Percentiles rank a stretch among this genome's conserved stretches.
Conservation (phyloP, 2,113 vertebrate species). For the Pagrus major region DNA sequence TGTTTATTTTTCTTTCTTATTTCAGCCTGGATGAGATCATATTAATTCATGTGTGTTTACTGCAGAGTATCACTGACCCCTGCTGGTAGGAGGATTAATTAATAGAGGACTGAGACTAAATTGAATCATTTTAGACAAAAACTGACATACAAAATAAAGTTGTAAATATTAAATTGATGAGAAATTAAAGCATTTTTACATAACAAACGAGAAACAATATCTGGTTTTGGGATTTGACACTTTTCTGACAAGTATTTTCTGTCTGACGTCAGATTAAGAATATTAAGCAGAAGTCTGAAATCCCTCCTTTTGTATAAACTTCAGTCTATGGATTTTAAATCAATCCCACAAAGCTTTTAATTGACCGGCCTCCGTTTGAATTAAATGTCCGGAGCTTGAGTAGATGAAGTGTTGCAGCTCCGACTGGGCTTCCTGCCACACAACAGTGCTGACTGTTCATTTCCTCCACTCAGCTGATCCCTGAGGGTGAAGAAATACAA, state of each 20-base stretch:
- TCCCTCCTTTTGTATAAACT: neutral
- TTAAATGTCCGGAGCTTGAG: neutral
- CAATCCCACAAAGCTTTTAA: neutral
- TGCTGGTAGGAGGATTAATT: conserved; percentile 9
- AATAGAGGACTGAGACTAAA: neutral
- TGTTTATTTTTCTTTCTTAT: neutral
- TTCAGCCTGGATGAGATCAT: too few relatives aligned
- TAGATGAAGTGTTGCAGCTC: conserved; percentile 5
- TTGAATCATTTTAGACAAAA: too few relatives aligned
- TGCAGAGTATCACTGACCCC: conserved; percentile 5
- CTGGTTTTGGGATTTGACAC: neutral
- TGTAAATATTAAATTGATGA: neutral
- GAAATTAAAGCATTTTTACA: neutral
- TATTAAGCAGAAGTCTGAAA: neutral
- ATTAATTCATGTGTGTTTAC: too few relatives aligned
- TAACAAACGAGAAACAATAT: neutral
- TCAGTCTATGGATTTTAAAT: neutral
- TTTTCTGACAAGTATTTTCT: neutral
- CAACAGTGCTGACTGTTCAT: conserved; percentile 40
- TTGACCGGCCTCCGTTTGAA: neutral
- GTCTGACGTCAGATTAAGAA: neutral
- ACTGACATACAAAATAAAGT: neutral
- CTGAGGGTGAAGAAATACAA: conserved; percentile 48
- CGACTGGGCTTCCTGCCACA: conserved; percentile 2
- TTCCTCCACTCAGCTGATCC: conserved; percentile 27